Evolutionary conservation across 2,113 vertebrate genomes (phyloP).

Genomic region (Chitala chitala): DNA sequence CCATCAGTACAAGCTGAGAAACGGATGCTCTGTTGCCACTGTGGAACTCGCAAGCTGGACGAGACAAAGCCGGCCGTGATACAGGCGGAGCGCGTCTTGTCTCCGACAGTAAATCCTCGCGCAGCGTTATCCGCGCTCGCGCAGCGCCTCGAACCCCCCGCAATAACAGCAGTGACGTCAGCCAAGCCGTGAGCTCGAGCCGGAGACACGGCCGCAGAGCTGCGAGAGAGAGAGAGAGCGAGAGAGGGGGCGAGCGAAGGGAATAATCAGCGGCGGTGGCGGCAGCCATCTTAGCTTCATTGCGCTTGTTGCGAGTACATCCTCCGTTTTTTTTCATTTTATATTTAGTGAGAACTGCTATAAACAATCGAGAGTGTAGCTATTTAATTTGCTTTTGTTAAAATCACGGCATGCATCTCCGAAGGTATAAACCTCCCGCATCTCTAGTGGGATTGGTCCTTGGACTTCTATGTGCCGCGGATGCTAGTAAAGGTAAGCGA

Average conservation of each 20-base stretch:
- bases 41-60: not conserved
- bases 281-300: slow-evolving; percentile 72
- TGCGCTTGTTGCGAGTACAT: slow-evolving; percentile 51
- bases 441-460: slow-evolving; percentile 64
- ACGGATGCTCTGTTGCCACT: not conserved
- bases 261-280: slow-evolving; percentile 46
- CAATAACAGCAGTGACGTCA: slow-evolving; percentile 67
- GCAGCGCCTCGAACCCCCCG: slow-evolving; percentile 45
- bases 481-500: slow-evolving; percentile 68
- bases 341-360: slow-evolving; percentile 30
- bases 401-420: slow-evolving; percentile 63
- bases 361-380: slow-evolving; percentile 32
- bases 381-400: slow-evolving; percentile 34
- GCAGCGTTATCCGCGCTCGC: slow-evolving; percentile 6
- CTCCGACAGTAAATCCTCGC: slow-evolving; percentile 29
- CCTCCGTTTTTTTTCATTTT: slow-evolving; percentile 55
- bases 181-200: slow-evolving; percentile 36
- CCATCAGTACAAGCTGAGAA: not conserved
- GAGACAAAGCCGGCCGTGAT: not conserved
- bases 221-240: slow-evolving; percentile 37
- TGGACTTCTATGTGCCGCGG: slow-evolving; percentile 62
- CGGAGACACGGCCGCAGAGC: slow-evolving; percentile 39
- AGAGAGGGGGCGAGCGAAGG: slow-evolving; percentile 45
- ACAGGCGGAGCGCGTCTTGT: not conserved
- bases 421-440: slow-evolving; percentile 54